A percentile compares a stretch with the other conserved stretches of the same genome.
Evolutionary conservation across 2,797 vertebrate species (phyloP).

Genomic region (Spinibarbus caldwelli): DNA sequence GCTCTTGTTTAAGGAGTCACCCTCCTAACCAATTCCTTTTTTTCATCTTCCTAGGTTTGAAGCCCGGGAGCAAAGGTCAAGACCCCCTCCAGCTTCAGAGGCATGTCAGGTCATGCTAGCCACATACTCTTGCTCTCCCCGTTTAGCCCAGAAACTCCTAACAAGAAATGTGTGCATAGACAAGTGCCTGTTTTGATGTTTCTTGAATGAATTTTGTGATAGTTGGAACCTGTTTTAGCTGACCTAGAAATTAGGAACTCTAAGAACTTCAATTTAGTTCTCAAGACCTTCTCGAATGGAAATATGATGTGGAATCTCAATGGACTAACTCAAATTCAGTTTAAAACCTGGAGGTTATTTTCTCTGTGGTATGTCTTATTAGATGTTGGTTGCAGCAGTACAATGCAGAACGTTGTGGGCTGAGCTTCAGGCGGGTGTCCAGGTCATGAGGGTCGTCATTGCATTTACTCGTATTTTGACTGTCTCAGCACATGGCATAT

Average conservation of each 20-base stretch:
- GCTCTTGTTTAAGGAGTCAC: constrained; percentile 80
- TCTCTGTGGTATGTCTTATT: neutral
- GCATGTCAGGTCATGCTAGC: constrained; percentile 84
- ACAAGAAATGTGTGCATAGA: constrained; percentile 64
- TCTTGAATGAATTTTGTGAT: constrained; percentile 60
- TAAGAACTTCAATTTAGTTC: neutral
- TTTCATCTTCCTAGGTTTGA: constrained; percentile 84
- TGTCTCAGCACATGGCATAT: constrained; percentile 73
- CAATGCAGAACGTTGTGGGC: constrained; percentile 8
- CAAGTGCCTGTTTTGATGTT: constrained; percentile 52
- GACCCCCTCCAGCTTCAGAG: constrained; percentile 85
- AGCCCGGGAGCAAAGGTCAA: constrained; percentile 79
- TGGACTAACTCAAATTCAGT: neutral
- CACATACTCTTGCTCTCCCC: constrained; percentile 79
- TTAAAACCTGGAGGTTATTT: constrained; percentile 8
- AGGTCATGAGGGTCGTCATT: constrained; percentile 72
- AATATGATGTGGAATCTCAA: neutral
- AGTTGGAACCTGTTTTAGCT: constrained; percentile 29
- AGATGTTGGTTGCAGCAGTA: neutral
- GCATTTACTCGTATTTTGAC: constrained; percentile 67
- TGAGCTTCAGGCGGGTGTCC: constrained; percentile 58
- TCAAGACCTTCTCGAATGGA: neutral
- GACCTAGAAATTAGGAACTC: neutral
- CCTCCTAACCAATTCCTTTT: constrained; percentile 76
- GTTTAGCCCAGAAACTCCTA: constrained; percentile 73